Evolutionary conservation across 2,113 vertebrate genomes (phyloP), one percentile per base, ranked within the genome.

Genomic region (Anser cygnoides): DNA sequence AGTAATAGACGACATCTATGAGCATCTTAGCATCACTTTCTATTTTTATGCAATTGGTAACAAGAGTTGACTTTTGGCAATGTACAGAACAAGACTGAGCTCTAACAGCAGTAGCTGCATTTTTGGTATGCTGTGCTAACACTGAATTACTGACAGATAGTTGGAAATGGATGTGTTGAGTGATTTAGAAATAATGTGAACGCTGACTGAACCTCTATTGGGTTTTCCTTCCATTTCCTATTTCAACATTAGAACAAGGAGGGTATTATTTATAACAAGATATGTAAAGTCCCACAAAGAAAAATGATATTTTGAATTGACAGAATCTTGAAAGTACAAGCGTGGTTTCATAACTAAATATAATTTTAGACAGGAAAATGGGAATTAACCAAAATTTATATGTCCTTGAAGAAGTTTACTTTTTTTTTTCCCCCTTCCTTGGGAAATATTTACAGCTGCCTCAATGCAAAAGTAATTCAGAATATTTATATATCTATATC

Each of bases 251-350:
- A 76, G 82, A 95, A 96, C 90, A 96, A 97, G 82, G 80, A 92
- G 57, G 59, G 49, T 78, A 92, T 96, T 96, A 92, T 97, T 96
- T 94, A 86, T 91, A 92, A 84, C 46, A 93, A 89, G 80, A 73
- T 84, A 78, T 67, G 73, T 83, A 78, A 96, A 89, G 90, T 43
- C 41, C 41, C 41, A 43, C 41, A 43, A 43, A 43, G 41, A 43
- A 43, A 43, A 43, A 43, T 43, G 41, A 43, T 43, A 43, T 43
- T 95, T 44, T 62, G 33, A 67, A 75, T 67, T 39, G 65, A 63
- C 33, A 13, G 50, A 82, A 44, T 66, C 22, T 63, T 90, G 90
- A 90, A 89, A 95, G 66, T 93, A 50, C 25, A 96, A 95, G 84
- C 80, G 72, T 91, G n/a, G 86, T 79, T 76, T n/a, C 49, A 91